A percentile compares a stretch with the other conserved stretches of the same genome.
These are phyloP conservation scores for Acleris holmiana DNA, from an alignment of 2,888 invertebrate species.

Conservation along the genomic window DNA sequence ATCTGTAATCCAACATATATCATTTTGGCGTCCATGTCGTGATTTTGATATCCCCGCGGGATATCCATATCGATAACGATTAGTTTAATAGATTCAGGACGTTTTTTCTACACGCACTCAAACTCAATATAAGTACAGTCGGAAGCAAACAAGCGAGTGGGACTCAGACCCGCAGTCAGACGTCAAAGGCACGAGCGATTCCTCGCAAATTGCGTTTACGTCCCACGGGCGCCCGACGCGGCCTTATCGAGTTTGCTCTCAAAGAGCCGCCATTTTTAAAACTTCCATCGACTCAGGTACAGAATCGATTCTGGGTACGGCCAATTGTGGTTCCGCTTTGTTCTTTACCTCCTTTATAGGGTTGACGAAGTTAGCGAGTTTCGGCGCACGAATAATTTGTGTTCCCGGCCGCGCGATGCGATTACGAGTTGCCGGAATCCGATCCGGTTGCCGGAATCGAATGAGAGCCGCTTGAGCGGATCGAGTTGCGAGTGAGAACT, in stretches of 20 bases:
- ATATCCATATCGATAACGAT: too few relatives aligned
- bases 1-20: too few relatives aligned
- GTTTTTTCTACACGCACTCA: constrained; percentile 17
- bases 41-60: too few relatives aligned
- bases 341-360: constrained; percentile 78
- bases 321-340: constrained; percentile 82
- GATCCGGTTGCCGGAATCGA: constrained; percentile 70
- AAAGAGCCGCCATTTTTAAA: constrained; percentile 83
- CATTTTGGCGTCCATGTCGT: too few relatives aligned
- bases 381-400: constrained; percentile 80
- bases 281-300: constrained; percentile 77
- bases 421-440: constrained; percentile 73
- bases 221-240: constrained; percentile 68
- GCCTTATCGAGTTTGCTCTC: constrained; percentile 79
- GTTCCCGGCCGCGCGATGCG: constrained; percentile 76
- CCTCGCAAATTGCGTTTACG: constrained; percentile 80
- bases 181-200: constrained; percentile 81
- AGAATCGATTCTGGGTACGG: constrained; percentile 57
- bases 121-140: constrained; percentile 25
- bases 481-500: constrained; percentile 59
- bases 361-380: constrained; percentile 81
- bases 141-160: constrained; percentile 59
- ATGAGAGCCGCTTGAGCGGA: constrained; percentile 63
- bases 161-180: constrained; percentile 49
- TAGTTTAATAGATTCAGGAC: constrained; percentile 18